A percentile compares a stretch with the other conserved stretches of the same genome.
These are phyloP conservation scores for Aphaenogaster floridana DNA, from an alignment of 1,140 invertebrate genomes.

Conservation along the genomic window DNA sequence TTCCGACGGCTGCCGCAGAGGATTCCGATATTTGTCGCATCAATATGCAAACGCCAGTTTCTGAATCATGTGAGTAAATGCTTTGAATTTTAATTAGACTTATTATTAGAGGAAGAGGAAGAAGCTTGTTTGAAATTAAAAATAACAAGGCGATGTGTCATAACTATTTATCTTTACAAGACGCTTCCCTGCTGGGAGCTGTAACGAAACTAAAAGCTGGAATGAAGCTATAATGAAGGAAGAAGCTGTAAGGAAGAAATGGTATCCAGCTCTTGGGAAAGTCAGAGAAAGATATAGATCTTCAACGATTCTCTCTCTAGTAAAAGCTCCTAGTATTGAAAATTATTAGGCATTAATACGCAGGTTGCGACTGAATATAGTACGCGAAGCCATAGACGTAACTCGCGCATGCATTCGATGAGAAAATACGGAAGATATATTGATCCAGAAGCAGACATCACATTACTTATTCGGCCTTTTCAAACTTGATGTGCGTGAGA, in stretches of 20 bases:
- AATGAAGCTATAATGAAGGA: background rate
- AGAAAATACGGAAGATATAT: background rate
- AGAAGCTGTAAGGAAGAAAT: background rate
- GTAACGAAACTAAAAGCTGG: background rate
- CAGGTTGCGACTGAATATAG: background rate
- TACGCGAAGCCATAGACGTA: background rate
- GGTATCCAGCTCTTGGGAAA: background rate
- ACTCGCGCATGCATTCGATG: background rate
- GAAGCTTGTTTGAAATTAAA: background rate
- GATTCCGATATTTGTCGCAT: conserved; percentile 47
- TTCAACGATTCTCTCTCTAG: background rate
- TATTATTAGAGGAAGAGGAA: background rate
- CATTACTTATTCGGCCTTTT: conserved; percentile 3
- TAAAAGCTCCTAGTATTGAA: background rate
- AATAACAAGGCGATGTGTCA: background rate
- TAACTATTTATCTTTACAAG: background rate
- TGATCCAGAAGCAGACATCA: background rate
- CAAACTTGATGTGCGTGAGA: background rate
- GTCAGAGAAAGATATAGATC: background rate
- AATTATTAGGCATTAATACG: background rate
- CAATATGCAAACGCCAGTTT: conserved; percentile 49
- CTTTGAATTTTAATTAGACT: background rate
- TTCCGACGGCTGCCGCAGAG: background rate
- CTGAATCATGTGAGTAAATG: conserved; percentile 58
- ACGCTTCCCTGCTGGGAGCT: background rate